Evolutionary conservation across 2,888 invertebrate genomes (phyloP), one percentile per base, ranked within the genome.

Genomic region (Polydrusus tereticollis): DNA sequence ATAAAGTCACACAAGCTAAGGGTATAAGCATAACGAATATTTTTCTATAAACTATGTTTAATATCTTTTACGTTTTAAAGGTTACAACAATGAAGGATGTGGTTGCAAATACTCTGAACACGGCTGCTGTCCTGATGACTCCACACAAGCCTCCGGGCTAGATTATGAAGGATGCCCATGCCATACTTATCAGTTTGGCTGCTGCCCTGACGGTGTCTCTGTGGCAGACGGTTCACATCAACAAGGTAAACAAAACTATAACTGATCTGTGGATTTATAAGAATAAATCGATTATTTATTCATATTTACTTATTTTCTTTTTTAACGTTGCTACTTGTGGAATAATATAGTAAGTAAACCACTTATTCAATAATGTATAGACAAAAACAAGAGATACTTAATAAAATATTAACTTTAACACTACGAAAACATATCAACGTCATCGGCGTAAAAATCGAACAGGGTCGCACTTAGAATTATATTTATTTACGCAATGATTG

Each of bases 71-170:
- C 12, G 33, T 6, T 33, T 33, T 33, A 29, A 29, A 76, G 98
- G 98, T 26, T 89, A 91, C 6, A 87, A 90, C 77, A 91, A 93
- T 73, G 92, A 93, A 78, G 96, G 96, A 0, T 96, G 96, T 79
- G 92, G 93, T 20, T 97, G 96, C 81, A 88, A 92, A 78, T 90
- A 91, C 80, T 89, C 92, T 0, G 82, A 87, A 26, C 87, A 91
- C 80, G 96, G 96, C 6, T 97, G 97, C 81, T 97, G 97, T 79
- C 94, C 94, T 3, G 95, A 97, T 84, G 90, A 91, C 82, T 89
- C 86, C 69, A 90, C 94, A 12, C 89, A 91, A 59, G 95, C 98
- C 0, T 83, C 86, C 29, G 97, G 97, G 8, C 90, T 93, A 0
- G 90, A 93, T 76, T 92, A 88, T 80, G 90, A 92, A 78, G 98